Evolutionary conservation across 2,888 invertebrate genomes (phyloP).

Genomic region (Junonia oenone): DNA sequence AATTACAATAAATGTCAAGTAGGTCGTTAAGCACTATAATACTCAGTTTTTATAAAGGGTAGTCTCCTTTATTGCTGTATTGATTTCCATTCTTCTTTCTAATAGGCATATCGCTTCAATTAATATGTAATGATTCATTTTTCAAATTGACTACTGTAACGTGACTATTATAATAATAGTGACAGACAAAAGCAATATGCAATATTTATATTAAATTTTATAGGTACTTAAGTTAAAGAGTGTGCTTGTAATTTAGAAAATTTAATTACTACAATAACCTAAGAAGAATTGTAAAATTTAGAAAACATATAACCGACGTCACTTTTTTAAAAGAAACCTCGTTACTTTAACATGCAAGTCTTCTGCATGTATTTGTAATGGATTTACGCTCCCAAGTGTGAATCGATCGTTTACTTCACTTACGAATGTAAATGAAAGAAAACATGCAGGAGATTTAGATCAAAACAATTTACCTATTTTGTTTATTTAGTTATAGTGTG

Average conservation of each 20-base stretch:
- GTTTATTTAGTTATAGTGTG: not conserved
- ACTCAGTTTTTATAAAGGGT: not conserved
- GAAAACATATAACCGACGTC: not conserved
- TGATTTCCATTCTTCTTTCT: not conserved
- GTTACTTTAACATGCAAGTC: conserved; percentile 7
- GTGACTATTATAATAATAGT: not conserved
- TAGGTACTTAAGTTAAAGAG: no score
- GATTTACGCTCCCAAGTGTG: conserved; percentile 8
- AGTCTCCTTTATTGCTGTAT: not conserved
- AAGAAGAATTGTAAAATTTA: not conserved
- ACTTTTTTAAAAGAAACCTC: not conserved
- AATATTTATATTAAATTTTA: no score
- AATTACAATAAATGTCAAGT: not conserved
- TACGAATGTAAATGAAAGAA: conserved; percentile 1
- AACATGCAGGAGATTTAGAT: no score
- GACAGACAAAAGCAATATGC: not conserved
- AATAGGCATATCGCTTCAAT: not conserved
- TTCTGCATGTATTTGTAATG: conserved; percentile 8
- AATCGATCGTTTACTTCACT: conserved; percentile 1
- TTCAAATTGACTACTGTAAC: not conserved
- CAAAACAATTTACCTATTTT: not conserved
- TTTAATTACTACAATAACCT: not conserved
- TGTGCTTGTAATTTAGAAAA: not conserved
- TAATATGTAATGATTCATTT: not conserved
- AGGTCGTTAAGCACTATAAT: not conserved